Conservation (phyloP, 2,797 vertebrate species). For the Aphelocoma californica region DNA sequence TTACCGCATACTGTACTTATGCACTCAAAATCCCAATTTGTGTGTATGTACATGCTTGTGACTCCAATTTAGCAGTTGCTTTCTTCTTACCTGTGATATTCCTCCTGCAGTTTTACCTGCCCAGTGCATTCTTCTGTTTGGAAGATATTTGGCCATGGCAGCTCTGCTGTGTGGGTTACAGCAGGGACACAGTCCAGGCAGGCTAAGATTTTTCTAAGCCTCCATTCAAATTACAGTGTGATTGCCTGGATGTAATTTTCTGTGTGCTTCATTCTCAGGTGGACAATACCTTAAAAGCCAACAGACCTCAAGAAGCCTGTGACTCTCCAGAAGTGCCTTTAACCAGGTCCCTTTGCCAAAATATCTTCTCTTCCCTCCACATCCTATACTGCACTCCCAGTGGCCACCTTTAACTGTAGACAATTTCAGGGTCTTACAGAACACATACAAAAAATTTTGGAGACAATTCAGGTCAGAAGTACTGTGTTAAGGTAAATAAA, state of each 20-base stretch:
- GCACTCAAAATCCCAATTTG: conserved; percentile 15
- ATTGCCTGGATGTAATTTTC: background rate
- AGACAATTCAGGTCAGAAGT: background rate
- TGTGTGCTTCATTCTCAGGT: background rate
- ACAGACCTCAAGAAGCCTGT: background rate
- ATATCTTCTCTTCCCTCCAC: background rate
- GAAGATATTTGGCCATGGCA: background rate
- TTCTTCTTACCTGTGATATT: background rate
- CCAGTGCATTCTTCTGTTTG: background rate
- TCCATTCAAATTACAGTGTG: background rate
- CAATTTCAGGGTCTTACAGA: background rate
- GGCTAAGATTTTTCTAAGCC: background rate
- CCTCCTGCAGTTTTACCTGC: background rate
- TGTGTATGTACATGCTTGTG: background rate
- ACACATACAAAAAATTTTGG: background rate
- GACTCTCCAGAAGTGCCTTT: background rate
- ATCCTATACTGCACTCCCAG: background rate
- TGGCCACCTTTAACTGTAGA: background rate
- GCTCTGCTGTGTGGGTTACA: background rate
- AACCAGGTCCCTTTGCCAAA: background rate
- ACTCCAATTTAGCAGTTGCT: background rate
- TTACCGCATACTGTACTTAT: background rate
- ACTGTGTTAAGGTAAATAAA: background rate
- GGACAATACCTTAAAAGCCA: background rate
- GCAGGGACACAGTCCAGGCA: background rate